A percentile compares a stretch with the other conserved stretches of the same genome.
Evolutionary conservation across 1,140 invertebrate species (phyloP).

Genomic region (Reticulitermes speratus): DNA sequence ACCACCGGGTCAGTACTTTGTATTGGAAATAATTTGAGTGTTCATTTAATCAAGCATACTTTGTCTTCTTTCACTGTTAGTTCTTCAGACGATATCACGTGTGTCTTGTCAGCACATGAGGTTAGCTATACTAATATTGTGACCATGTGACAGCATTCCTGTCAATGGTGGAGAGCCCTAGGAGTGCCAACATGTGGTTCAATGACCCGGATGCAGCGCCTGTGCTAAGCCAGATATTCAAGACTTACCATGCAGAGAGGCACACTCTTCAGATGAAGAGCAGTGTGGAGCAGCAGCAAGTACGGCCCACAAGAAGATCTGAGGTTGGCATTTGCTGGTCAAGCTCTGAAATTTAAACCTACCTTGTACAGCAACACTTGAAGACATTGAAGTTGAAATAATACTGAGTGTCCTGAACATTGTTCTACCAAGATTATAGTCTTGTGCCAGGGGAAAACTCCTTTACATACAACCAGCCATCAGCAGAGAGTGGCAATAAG

Average conservation of each 20-base stretch:
- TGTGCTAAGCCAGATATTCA: constrained; percentile 61
- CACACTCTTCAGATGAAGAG: constrained; percentile 42
- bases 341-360: not conserved
- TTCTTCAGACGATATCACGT: too few species aligned
- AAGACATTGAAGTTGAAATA: too few species aligned
- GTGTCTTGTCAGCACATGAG: too few species aligned
- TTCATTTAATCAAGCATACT: too few species aligned
- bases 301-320: not conserved
- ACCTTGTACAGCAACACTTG: not conserved
- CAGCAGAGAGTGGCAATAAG: too few species aligned
- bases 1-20: too few species aligned
- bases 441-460: too few species aligned
- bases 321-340: not conserved
- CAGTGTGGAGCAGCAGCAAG: constrained; percentile 28
- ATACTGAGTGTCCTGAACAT: too few species aligned
- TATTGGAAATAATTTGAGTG: too few species aligned
- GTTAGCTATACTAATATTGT: not conserved
- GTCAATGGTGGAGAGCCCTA: constrained; percentile 61
- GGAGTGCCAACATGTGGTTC: constrained; percentile 58
- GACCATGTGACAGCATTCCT: constrained; percentile 56
- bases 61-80: too few species aligned
- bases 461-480: too few species aligned
- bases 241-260: constrained; percentile 66
- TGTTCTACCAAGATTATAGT: too few species aligned
- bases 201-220: constrained; percentile 63